Evolutionary conservation across 2,888 invertebrate genomes (phyloP), one percentile per base, ranked within the genome.

Genomic region (Lutraria lutraria): DNA sequence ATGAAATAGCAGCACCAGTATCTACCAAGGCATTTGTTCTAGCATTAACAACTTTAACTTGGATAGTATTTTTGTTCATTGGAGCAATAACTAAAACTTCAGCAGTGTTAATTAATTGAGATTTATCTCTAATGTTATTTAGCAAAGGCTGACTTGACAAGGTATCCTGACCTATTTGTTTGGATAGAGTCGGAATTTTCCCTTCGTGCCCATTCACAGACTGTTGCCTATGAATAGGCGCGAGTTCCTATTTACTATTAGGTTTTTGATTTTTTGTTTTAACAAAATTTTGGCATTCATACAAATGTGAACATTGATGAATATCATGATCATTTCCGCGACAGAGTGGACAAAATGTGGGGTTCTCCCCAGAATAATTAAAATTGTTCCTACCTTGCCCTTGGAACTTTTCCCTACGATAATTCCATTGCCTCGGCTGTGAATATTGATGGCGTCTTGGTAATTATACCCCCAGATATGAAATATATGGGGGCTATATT

Each of bases 1-100:
- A 80, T 2, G 89, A 86, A 19, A 89, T 56, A 12, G 81, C 53
- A 19, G 89, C 89, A 81, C 86, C 89, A 4, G 89, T 89, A 43
- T 89, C 89, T 31, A 86, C 43, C 25, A 86, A 60, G n/a, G 81
- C 83, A 31, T 81, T 54, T n/a, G 81, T 43, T 60, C 25, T 63
- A 43, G 56, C 53, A 83, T 81, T 29, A 53, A 29, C 60, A 21
- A 86, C 85, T 31, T n/a, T 72, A 68, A 89, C 52, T 43, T n/a
- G 29, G 3, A 89, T 80, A 0, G 81, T 76, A 81, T 89, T 89
- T 52, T 85, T 85, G 19, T 83, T 53, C 54, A 89, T 54, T 15
- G 89, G 80, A 21, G 89, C 82, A 25, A 84, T 25, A 12, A 88
- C 52, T 60, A n/a, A 60, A 52, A 79, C 34, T n/a, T n/a, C n/a